Conservation (phyloP, 2,888 invertebrate species). For the Phalangium opilio region DNA sequence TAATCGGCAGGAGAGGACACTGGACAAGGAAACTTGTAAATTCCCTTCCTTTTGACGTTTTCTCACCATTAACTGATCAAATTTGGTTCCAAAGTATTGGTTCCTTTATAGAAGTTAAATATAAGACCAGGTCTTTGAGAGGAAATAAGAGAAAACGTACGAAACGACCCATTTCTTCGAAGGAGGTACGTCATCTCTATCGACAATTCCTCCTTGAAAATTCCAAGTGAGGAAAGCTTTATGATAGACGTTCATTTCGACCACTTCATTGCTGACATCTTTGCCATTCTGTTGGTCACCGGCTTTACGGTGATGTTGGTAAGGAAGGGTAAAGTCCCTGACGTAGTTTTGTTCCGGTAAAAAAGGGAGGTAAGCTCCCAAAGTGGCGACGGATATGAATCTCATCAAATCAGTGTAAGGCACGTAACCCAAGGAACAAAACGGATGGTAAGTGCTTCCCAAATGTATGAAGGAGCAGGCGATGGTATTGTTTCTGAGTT, state of each 20-base stretch:
- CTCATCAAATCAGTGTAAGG: constrained; percentile 56
- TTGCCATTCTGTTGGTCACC: not conserved
- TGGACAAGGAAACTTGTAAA: constrained; percentile 41
- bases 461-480: constrained; percentile 59
- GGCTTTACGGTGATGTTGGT: not conserved
- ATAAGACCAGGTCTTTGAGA: not conserved
- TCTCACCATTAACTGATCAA: constrained; percentile 43
- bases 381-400: constrained; percentile 56
- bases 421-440: constrained; percentile 49
- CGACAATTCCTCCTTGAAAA: constrained; percentile 26
- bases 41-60: constrained; percentile 48
- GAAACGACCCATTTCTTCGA: not conserved
- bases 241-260: constrained; percentile 43
- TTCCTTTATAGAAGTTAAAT: constrained; percentile 30
- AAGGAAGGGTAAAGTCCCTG: too few species aligned
- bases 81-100: constrained; percentile 40
- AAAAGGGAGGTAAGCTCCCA: constrained; percentile 49
- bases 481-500: constrained; percentile 53
- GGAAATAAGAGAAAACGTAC: not conserved
- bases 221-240: constrained; percentile 44
- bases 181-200: not conserved
- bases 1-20: constrained; percentile 52
- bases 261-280: not conserved
- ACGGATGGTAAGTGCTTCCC: constrained; percentile 48
- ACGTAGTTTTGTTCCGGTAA: constrained; percentile 32